Evolutionary conservation across 1,140 invertebrate species (phyloP).

Genomic region (Tetramorium alpestre): DNA sequence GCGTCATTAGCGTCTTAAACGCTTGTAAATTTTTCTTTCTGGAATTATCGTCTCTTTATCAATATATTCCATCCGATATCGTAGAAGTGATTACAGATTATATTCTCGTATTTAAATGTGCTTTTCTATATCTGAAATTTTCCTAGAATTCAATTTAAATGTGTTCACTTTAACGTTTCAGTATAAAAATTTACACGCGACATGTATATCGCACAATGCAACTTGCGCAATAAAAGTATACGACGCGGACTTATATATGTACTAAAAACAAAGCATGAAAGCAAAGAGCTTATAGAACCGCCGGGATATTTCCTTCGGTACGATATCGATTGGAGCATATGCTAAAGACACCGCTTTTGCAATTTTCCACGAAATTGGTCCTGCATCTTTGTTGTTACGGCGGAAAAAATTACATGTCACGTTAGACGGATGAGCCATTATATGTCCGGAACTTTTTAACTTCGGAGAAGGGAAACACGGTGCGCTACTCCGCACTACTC

Average conservation of each 20-base stretch:
- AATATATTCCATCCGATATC: neutral
- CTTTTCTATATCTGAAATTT: neutral
- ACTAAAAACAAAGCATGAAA: constrained; percentile 22
- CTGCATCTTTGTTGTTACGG: constrained; percentile 1
- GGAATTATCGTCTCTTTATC: neutral
- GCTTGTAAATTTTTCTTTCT: neutral
- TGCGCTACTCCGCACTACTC: neutral
- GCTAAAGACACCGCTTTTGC: constrained; percentile 1
- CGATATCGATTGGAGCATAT: constrained; percentile 12
- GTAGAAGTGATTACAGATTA: neutral
- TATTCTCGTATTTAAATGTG: neutral
- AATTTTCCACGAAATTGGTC: constrained; percentile 23
- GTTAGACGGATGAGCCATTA: constrained; percentile 29
- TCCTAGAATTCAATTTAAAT: constrained; percentile 1
- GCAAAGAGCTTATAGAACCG: neutral
- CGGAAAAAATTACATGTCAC: constrained; percentile 34
- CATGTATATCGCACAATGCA: neutral
- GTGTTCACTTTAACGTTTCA: neutral
- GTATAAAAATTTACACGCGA: constrained; percentile 7
- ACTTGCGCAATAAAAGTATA: constrained; percentile 7
- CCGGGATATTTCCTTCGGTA: neutral
- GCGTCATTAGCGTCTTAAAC: neutral
- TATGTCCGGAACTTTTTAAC: constrained; percentile 16
- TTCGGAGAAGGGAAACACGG: constrained; percentile 1
- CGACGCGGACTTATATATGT: neutral